phyloP scores from a whole-genome alignment of 2,888 invertebrate species.

The Caradrina kadenii region DNA sequence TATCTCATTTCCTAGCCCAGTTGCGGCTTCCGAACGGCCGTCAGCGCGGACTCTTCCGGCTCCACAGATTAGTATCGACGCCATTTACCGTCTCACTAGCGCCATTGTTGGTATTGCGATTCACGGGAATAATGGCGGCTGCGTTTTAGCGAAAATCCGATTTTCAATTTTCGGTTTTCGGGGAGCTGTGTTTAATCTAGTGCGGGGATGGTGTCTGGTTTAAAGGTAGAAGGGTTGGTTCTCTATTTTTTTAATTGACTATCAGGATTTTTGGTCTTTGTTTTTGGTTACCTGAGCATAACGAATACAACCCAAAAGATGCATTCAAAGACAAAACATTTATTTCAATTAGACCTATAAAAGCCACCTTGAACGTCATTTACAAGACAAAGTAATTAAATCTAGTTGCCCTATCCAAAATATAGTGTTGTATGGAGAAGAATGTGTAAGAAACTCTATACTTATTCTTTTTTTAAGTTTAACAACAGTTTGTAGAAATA shows the following conservation, averaged over 20 bases:
- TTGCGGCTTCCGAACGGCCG: slow-evolving; percentile 88
- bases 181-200: slow-evolving; percentile 34
- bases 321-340: too few relatives aligned
- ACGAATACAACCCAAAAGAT: too few relatives aligned
- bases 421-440: too few relatives aligned
- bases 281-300: too few relatives aligned
- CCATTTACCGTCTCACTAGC: slow-evolving; percentile 85
- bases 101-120: slow-evolving; percentile 84
- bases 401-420: too few relatives aligned
- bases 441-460: too few relatives aligned
- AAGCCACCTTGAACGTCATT: too few relatives aligned
- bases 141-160: slow-evolving; percentile 55
- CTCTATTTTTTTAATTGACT: background rate
- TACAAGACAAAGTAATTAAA: too few relatives aligned
- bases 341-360: too few relatives aligned
- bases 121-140: slow-evolving; percentile 66
- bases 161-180: slow-evolving; percentile 63
- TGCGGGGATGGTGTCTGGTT: slow-evolving; percentile 14
- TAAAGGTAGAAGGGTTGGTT: slow-evolving; percentile 11
- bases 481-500: too few relatives aligned
- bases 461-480: too few relatives aligned
- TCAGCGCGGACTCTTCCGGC: slow-evolving; percentile 87
- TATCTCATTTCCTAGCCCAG: slow-evolving; percentile 91
- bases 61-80: slow-evolving; percentile 89
- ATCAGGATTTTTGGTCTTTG: background rate